These are phyloP conservation scores for Dinomys branickii DNA, from an alignment of 2,113 vertebrate species.

Conservation along the genomic window DNA sequence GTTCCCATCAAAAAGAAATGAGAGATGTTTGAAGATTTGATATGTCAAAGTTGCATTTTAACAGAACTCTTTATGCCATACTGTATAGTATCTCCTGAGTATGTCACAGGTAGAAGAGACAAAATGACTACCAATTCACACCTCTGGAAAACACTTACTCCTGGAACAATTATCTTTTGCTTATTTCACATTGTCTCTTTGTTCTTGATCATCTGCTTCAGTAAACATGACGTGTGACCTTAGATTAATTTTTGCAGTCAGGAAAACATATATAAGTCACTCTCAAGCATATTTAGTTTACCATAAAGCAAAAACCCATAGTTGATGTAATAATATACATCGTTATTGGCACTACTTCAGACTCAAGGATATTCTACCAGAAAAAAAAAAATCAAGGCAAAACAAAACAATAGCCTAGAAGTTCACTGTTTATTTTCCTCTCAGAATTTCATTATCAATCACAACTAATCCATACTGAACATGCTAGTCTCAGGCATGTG, in stretches of 20 bases:
- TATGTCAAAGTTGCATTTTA: background rate
- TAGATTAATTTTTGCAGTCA: background rate
- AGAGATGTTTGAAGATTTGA: background rate
- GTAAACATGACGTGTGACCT: background rate
- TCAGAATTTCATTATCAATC: background rate
- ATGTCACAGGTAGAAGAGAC: background rate
- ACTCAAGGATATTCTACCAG: background rate
- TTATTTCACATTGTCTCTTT: background rate
- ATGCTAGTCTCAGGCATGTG: background rate
- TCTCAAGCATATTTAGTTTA: background rate
- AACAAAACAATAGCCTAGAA: background rate
- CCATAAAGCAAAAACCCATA: slow-evolving; percentile 4
- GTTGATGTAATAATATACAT: background rate
- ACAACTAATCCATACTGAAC: background rate
- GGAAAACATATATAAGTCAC: background rate
- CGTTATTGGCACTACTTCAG: background rate
- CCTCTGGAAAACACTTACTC: background rate
- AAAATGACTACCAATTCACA: background rate
- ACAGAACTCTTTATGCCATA: background rate
- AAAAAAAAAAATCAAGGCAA: slow-evolving; percentile 27
- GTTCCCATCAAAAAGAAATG: background rate
- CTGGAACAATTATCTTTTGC: background rate
- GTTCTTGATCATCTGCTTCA: background rate
- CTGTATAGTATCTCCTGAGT: background rate
- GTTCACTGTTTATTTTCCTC: background rate